Evolutionary conservation across 1,140 invertebrate genomes (phyloP).

Genomic region (Drosophila burlai): DNA sequence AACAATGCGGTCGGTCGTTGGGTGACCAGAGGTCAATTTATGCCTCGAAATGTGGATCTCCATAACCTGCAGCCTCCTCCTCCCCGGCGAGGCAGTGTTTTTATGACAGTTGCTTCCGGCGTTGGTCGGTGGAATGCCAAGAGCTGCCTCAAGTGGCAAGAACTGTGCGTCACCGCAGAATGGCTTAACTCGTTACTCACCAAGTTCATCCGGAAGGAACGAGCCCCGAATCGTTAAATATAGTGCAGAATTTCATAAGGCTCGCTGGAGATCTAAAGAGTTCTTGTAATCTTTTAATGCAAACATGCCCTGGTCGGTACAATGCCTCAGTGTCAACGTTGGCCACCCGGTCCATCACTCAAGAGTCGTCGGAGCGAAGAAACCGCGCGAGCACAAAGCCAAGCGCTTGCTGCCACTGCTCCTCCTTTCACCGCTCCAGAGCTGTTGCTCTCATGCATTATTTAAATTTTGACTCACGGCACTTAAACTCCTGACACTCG

Average conservation of each 20-base stretch:
- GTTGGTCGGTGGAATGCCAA: slow-evolving; percentile 23
- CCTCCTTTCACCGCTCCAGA: not conserved
- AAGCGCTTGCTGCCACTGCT: not conserved
- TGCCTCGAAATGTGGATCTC: slow-evolving; percentile 41
- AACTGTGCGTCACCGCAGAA: slow-evolving; percentile 19
- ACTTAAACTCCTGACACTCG: slow-evolving; percentile 70
- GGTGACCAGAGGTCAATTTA: slow-evolving; percentile 76
- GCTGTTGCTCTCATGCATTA: slow-evolving; percentile 55
- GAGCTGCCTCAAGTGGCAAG: slow-evolving; percentile 31
- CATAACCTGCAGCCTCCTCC: slow-evolving; percentile 18
- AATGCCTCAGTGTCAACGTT: slow-evolving; percentile 22
- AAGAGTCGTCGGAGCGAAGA: slow-evolving; percentile 1
- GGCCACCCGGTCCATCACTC: slow-evolving; percentile 2
- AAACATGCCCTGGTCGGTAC: slow-evolving; percentile 3
- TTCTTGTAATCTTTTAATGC: slow-evolving; percentile 1
- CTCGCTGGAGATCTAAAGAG: not conserved
- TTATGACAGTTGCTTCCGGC: slow-evolving; percentile 76
- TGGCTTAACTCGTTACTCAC: slow-evolving; percentile 7
- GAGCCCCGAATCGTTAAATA: not conserved
- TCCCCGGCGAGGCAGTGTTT: slow-evolving; percentile 10
- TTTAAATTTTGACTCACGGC: slow-evolving; percentile 71
- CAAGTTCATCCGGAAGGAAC: slow-evolving; percentile 8
- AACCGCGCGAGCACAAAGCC: slow-evolving; percentile 18
- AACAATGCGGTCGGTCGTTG: slow-evolving; percentile 52
- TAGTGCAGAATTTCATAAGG: not conserved